Evolutionary conservation across 2,113 vertebrate genomes (phyloP).

Genomic region (Mus spicilegus): DNA sequence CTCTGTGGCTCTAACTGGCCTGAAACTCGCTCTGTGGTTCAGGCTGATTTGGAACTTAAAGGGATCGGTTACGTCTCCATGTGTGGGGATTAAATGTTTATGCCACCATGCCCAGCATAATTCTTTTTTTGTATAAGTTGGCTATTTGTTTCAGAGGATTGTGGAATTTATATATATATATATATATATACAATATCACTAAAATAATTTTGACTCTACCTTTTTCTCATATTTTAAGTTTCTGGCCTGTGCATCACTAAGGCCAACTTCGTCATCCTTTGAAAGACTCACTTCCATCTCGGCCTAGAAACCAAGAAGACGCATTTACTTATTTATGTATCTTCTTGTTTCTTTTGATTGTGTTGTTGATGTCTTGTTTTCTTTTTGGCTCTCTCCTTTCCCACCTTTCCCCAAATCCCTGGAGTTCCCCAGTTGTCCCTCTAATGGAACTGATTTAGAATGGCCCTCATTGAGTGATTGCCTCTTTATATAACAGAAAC

Average conservation of each 20-base stretch:
- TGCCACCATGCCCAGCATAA: too few relatives aligned
- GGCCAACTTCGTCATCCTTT: background rate
- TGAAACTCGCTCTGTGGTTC: background rate
- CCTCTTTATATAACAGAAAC: constrained; percentile 23
- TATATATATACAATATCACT: background rate
- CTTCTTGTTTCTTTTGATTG: background rate
- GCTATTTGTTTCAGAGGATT: constrained; percentile 21
- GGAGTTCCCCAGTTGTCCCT: background rate
- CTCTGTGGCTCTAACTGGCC: background rate
- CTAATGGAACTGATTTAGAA: background rate
- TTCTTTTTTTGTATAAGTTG: background rate
- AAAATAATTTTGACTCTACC: background rate
- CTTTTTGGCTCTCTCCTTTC: background rate
- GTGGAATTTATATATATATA: background rate
- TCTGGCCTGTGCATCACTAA: background rate
- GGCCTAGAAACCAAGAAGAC: background rate
- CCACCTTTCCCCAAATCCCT: background rate
- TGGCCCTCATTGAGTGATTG: background rate
- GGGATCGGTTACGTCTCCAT: background rate
- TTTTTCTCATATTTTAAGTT: background rate
- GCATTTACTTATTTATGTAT: background rate
- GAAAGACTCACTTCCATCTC: background rate
- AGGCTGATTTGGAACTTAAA: background rate
- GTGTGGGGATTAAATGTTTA: background rate
- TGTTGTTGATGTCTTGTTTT: background rate